phyloP scores from a whole-genome alignment of 1,140 invertebrate species.

The Pissodes strobi region DNA sequence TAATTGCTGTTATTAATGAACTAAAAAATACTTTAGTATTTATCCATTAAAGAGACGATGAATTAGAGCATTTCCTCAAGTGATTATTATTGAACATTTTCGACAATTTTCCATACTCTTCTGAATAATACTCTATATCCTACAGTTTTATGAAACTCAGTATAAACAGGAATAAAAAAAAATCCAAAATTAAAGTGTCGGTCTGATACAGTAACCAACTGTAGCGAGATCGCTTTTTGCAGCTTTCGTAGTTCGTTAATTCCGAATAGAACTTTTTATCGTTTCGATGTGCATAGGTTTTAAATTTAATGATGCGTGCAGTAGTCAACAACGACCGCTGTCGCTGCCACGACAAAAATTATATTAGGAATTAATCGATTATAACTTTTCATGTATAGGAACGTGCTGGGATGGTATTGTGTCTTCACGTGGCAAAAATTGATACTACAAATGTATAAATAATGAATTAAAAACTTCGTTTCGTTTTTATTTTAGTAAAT shows the following conservation, averaged over 20 bases:
- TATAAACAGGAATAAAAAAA: no score
- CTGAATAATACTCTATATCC: no score
- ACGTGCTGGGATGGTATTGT: neutral
- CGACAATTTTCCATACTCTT: no score
- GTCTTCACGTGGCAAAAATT: neutral
- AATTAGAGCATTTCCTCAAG: no score
- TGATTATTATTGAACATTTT: no score
- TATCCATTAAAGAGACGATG: no score
- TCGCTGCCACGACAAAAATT: neutral
- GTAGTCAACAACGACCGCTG: conserved; percentile 4
- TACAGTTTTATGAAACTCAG: no score
- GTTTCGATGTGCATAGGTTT: conserved; percentile 6
- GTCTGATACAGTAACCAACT: neutral
- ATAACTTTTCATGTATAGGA: neutral
- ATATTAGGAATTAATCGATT: conserved; percentile 1
- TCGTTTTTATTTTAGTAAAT: neutral
- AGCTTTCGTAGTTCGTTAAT: conserved; percentile 6
- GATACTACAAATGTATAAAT: neutral
- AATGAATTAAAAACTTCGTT: no score
- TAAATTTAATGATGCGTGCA: conserved; percentile 3
- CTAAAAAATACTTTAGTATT: no score
- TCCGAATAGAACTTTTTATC: conserved; percentile 5
- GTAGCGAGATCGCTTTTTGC: neutral
- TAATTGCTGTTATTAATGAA: no score
- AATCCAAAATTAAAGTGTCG: no score